Evolutionary conservation across 1,140 invertebrate species (phyloP).

Genomic region (Tenebrio molitor): DNA sequence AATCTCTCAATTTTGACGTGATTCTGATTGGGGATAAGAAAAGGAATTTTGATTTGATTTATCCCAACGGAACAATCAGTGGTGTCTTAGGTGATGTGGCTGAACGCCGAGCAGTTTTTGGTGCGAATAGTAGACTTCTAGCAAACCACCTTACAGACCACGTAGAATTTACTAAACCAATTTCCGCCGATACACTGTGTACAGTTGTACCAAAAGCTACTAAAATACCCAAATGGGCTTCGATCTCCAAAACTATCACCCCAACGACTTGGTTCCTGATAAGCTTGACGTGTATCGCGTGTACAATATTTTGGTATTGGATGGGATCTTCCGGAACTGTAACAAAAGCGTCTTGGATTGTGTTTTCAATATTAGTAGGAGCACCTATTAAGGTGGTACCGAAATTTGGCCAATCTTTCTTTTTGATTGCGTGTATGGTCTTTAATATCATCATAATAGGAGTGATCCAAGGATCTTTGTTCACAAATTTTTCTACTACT

Average conservation of each 20-base stretch:
- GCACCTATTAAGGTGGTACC: neutral
- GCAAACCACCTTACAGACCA: slow-evolving; percentile 60
- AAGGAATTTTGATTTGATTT: slow-evolving; percentile 58
- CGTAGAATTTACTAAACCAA: slow-evolving; percentile 61
- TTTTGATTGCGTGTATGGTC: neutral
- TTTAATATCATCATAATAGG: slow-evolving; percentile 17
- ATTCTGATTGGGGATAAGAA: slow-evolving; percentile 53
- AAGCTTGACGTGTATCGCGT: too few species aligned
- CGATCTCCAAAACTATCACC: too few species aligned
- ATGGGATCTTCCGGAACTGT: neutral
- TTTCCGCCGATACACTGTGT: slow-evolving; percentile 65
- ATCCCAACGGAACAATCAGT: slow-evolving; percentile 57
- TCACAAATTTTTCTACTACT: slow-evolving; percentile 14
- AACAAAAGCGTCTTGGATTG: neutral
- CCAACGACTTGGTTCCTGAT: too few species aligned
- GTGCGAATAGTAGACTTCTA: slow-evolving; percentile 65
- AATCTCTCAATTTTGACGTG: slow-evolving; percentile 63
- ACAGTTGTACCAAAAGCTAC: slow-evolving; percentile 64
- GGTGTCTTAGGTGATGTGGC: slow-evolving; percentile 65
- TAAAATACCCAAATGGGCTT: too few species aligned
- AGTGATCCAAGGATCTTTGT: slow-evolving; percentile 16
- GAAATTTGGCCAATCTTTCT: neutral
- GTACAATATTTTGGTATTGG: neutral
- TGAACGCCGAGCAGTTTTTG: slow-evolving; percentile 59
- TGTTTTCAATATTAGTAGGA: neutral